Percentiles rank a stretch among this genome's conserved stretches.
phyloP scores from a whole-genome alignment of 1,140 invertebrate genomes.

The Carposina sasakii region DNA sequence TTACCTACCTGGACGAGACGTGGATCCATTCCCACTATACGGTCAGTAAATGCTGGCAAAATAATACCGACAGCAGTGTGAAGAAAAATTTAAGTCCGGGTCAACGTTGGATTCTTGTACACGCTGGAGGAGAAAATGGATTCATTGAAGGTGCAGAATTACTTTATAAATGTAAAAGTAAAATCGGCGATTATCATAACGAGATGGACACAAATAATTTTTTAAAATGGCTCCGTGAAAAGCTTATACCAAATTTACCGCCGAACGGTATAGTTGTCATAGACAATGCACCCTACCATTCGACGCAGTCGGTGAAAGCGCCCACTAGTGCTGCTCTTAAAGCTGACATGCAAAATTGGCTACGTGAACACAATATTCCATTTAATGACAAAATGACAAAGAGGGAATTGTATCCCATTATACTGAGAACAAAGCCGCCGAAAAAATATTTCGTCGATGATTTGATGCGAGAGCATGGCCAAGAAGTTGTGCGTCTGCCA shows the following conservation, averaged over 20 bases:
- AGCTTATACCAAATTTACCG: constrained; percentile 26
- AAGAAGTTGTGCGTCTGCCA: constrained; percentile 25
- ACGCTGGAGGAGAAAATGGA: constrained; percentile 26
- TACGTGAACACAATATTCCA: constrained; percentile 7
- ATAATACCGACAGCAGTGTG: constrained; percentile 6
- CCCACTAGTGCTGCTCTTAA: constrained; percentile 26
- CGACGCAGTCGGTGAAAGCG: constrained; percentile 24
- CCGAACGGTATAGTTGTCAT: constrained; percentile 31
- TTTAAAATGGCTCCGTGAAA: constrained; percentile 24
- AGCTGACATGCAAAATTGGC: constrained; percentile 24
- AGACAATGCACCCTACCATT: constrained; percentile 55
- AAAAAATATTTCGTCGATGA: constrained; percentile 23
- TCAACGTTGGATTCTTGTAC: constrained; percentile 27
- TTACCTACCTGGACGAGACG: constrained; percentile 18
- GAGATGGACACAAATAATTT: constrained; percentile 31
- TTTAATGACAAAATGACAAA: constrained; percentile 18
- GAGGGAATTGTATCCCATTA: constrained; percentile 19
- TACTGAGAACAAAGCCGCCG: constrained; percentile 15
- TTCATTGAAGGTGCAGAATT: constrained; percentile 28
- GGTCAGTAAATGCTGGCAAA: constrained; percentile 21
- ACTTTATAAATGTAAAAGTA: constrained; percentile 24
- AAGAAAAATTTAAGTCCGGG: constrained; percentile 14
- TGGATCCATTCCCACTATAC: constrained; percentile 24
- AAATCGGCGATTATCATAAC: constrained; percentile 24
- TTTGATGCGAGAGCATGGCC: constrained; percentile 19